Conservation (phyloP, 2,113 vertebrate species). For the Cololabis saira region DNA sequence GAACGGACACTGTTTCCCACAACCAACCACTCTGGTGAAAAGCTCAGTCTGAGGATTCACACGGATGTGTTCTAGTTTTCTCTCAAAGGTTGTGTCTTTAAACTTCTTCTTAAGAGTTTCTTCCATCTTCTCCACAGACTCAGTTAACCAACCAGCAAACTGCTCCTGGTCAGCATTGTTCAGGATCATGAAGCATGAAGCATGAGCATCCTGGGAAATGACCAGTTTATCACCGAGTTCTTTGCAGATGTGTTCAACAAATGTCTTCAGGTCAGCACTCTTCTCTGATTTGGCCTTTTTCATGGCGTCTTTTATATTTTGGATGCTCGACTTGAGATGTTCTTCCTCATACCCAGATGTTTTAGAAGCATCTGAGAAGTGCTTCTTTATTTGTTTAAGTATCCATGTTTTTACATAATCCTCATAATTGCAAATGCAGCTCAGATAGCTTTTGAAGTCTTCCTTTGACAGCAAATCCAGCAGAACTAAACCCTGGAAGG, state of each 20-base stretch:
- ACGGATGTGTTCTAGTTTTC: conserved; percentile 18
- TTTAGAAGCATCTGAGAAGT: conserved; percentile 8
- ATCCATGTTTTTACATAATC: conserved; percentile 42
- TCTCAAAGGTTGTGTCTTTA: neutral
- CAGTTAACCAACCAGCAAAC: conserved; percentile 57
- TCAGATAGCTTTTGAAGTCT: neutral
- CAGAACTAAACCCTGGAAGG: conserved; percentile 57
- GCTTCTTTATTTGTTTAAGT: neutral
- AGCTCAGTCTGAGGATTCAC: conserved; percentile 67
- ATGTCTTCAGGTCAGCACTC: conserved; percentile 30
- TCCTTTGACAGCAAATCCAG: conserved; percentile 42
- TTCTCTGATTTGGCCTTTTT: conserved; percentile 13
- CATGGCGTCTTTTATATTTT: conserved; percentile 45
- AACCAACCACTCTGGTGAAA: conserved; percentile 75
- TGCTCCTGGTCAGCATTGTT: conserved; percentile 32
- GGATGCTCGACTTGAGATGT: conserved; percentile 29
- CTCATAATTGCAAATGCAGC: conserved; percentile 45
- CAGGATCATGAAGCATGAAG: conserved; percentile 56
- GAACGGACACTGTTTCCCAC: conserved; percentile 79
- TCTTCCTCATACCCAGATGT: conserved; percentile 22
- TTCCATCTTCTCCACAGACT: conserved; percentile 45
- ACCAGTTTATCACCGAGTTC: conserved; percentile 55
- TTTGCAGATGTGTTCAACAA: conserved; percentile 50
- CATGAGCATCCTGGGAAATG: conserved; percentile 60
- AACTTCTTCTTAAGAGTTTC: conserved; percentile 12